phyloP scores from a whole-genome alignment of 2,888 invertebrate genomes.

The Drosophila mayaguana region DNA sequence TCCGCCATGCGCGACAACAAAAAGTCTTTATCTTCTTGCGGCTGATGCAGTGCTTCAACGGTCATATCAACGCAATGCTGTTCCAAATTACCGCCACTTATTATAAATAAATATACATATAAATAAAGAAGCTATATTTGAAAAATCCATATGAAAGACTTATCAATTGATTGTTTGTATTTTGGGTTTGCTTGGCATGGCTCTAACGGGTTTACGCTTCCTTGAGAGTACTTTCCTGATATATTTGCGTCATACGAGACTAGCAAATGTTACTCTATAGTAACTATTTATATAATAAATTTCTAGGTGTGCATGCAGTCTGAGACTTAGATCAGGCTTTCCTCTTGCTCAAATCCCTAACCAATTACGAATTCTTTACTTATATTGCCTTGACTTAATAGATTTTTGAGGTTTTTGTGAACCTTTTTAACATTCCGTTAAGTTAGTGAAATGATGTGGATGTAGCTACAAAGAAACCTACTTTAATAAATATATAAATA shows the following conservation, averaged over 20 bases:
- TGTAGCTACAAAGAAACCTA: not conserved
- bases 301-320: not conserved
- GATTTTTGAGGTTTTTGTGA: too few relatives aligned
- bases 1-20: not conserved
- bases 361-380: not conserved
- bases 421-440: not conserved
- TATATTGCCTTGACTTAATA: too few relatives aligned
- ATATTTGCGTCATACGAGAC: too few relatives aligned
- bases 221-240: not conserved
- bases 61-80: not conserved
- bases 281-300: too few relatives aligned
- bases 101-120: conserved; percentile 7
- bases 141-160: conserved; percentile 5
- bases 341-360: not conserved
- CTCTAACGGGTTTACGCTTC: not conserved
- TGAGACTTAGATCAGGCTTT: too few relatives aligned
- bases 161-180: not conserved
- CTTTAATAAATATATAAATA: not conserved
- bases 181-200: not conserved
- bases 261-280: not conserved
- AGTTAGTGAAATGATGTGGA: not conserved
- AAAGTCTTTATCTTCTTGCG: not conserved
- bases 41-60: not conserved
- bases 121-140: conserved; percentile 14
- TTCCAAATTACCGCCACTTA: not conserved